Percentiles rank a stretch among this genome's conserved stretches.
phyloP scores from a whole-genome alignment of 2,888 invertebrate genomes.

The Euclidia mi region DNA sequence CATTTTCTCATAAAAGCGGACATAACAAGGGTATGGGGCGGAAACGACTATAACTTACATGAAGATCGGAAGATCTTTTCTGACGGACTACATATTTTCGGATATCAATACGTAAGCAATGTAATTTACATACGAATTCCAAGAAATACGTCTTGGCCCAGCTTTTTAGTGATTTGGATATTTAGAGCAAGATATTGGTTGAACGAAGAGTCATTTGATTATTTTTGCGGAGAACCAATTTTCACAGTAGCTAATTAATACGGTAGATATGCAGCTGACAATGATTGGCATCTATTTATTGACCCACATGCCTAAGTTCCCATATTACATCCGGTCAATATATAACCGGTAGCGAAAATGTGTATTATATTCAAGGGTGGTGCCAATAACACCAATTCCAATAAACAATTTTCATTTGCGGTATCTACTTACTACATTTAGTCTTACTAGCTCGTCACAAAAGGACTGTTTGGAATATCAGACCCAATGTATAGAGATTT shows the following conservation, averaged over 20 bases:
- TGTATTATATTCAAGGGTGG: background rate
- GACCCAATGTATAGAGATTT: too few species aligned
- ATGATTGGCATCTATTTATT: background rate
- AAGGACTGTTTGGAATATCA: too few species aligned
- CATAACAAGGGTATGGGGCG: conserved; percentile 53
- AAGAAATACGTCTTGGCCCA: conserved; percentile 33
- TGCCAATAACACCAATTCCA: background rate
- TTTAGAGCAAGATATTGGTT: conserved; percentile 5
- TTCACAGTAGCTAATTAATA: background rate
- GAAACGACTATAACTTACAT: conserved; percentile 58
- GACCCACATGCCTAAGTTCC: background rate
- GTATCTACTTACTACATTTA: too few species aligned
- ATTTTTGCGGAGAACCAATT: background rate
- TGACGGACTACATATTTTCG: conserved; percentile 58
- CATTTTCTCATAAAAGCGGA: conserved; percentile 49
- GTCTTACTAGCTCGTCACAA: too few species aligned
- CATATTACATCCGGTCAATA: background rate
- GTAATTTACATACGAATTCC: conserved; percentile 48
- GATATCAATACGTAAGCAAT: conserved; percentile 57
- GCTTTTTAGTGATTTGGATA: conserved; percentile 10
- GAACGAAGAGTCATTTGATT: background rate
- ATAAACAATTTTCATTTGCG: too few species aligned
- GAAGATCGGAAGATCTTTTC: conserved; percentile 55
- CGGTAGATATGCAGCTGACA: conserved; percentile 1
- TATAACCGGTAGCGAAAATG: background rate